Base-by-base conservation (phyloP, 2,888 invertebrate genomes). In the Escarpia spicata region DNA sequence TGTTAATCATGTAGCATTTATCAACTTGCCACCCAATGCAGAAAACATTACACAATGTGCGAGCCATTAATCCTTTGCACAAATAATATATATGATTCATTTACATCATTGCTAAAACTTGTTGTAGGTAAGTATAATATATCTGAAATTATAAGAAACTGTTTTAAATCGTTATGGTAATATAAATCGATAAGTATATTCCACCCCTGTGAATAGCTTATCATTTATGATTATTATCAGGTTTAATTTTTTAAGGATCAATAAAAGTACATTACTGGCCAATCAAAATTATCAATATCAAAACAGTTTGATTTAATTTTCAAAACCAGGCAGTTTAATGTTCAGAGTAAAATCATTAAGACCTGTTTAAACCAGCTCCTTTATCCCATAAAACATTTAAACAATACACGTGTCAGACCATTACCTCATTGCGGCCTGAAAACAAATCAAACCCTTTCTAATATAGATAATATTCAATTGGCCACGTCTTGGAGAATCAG, bases 201-300 rank as follows among this genome's bases (percentile, higher is more conserved):
- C n/a, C 6, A 26, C 3, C 75, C 52, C 75, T 19, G 4, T 75
- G 26, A 75, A 75, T 6, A 75, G 75, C 26, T 75, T 75, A 75
- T 19, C 26, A 75, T 75, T 75, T 75, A 75, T 75, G 75, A 26
- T 26, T 75, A 2, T 26, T 75, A 19, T 75, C 4, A 75, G 75
- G 75, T 75, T 75, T 75, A 75, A 75, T 75, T 15, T 75, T 75
- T 0, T n/a, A 75, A 75, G 26, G 19, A 26, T 52, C 10, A 52
- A 26, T 75, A 75, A 75, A 75, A 75, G 37, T 26, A 75, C 6
- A 75, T 75, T 26, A 75, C 75, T 75, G 75, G 75, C 75, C 75
- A 75, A 75, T 75, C 75, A 75, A 75, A 75, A 75, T 75, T 26
- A 75, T 75, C n/a, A 75, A 75, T 26, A 75, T 75, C 75, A 75